These are phyloP conservation scores for Pseudochromis fuscus DNA, from an alignment of 2,797 vertebrate genomes.

Conservation along the genomic window DNA sequence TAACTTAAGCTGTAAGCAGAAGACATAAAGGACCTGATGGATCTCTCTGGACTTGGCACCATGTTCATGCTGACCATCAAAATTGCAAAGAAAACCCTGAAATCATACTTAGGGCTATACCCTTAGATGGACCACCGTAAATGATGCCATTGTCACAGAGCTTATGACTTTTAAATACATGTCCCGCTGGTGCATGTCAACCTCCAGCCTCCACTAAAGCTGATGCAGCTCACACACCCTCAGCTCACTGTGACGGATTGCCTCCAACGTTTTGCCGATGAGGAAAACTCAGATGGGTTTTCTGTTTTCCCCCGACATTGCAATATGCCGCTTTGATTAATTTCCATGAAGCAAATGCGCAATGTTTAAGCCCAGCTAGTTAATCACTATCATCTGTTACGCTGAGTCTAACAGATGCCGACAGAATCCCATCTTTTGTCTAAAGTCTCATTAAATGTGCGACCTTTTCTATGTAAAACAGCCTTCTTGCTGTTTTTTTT, in stretches of 20 bases:
- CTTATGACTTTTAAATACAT: neutral
- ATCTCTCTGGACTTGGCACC: neutral
- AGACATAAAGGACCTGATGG: neutral
- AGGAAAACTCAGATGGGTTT: slow-evolving; percentile 25
- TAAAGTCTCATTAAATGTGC: slow-evolving; percentile 14
- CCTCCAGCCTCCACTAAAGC: neutral
- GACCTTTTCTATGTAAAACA: slow-evolving; percentile 13
- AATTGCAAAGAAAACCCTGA: neutral
- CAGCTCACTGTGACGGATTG: slow-evolving; percentile 48
- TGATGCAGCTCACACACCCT: slow-evolving; percentile 1
- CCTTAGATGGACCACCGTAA: neutral
- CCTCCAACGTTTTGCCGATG: slow-evolving; percentile 17
- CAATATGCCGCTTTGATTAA: slow-evolving; percentile 55
- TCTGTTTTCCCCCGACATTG: slow-evolving; percentile 14
- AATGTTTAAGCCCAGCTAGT: slow-evolving; percentile 20
- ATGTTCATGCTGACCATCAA: neutral
- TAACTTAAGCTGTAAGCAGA: slow-evolving; percentile 45
- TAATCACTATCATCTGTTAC: slow-evolving; percentile 52
- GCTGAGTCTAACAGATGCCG: slow-evolving; percentile 35
- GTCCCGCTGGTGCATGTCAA: slow-evolving; percentile 1
- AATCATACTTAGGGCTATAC: neutral
- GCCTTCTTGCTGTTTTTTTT: neutral
- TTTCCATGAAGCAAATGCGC: slow-evolving; percentile 42
- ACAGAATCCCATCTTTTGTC: slow-evolving; percentile 23
- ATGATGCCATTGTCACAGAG: neutral